Base-by-base conservation (phyloP, 2,797 vertebrate species). In the Miichthys miiuy region DNA sequence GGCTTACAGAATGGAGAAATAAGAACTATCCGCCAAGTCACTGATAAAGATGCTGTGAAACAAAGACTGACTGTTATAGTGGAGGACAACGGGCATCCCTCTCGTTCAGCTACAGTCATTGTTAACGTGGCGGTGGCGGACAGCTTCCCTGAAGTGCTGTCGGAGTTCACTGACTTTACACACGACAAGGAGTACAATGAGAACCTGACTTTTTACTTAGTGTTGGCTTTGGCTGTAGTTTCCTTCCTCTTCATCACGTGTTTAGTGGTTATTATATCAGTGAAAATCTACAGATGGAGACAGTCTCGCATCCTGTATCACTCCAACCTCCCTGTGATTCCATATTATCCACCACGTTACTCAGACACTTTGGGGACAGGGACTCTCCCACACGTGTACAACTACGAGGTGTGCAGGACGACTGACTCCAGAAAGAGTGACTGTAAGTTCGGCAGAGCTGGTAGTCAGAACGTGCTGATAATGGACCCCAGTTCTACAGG, bases 1-100 rank as follows among this genome's bases (percentile, higher is more conserved):
- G 93, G 94, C 42, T 87, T 81, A 89, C 95, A 96, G 88, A 96
- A 94, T 84, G 96, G 96, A 81, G 96, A 96, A 89, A 95, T 96
- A 68, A 91, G 94, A 87, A 96, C 95, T 38, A 85, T 91, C 51
- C 92, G 94, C 9, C 93, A 91, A 74, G 89, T 95, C 41, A 94
- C 84, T 82, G 94, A 96, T 86, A 93, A 95, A 94, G 95, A 96
- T 88, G 83, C 84, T 17, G 89, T 95, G 38, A 95, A 93, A 68
- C 95, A 96, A 51, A 95, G 91, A 83, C 91, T 96, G 79, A 72
- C 89, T 87, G 90, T 96, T 64, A 87, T 94, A 54, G 95, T 96
- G 75, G 92, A 93, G 85, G 96, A 96, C 90, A 94, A 94, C 72
- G 95, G 95, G 0, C 88, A 90, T 77, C 84, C 90, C 64, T 90